phyloP scores from a whole-genome alignment of 2,888 invertebrate species.

The Aphelenchoides bicaudatus region DNA sequence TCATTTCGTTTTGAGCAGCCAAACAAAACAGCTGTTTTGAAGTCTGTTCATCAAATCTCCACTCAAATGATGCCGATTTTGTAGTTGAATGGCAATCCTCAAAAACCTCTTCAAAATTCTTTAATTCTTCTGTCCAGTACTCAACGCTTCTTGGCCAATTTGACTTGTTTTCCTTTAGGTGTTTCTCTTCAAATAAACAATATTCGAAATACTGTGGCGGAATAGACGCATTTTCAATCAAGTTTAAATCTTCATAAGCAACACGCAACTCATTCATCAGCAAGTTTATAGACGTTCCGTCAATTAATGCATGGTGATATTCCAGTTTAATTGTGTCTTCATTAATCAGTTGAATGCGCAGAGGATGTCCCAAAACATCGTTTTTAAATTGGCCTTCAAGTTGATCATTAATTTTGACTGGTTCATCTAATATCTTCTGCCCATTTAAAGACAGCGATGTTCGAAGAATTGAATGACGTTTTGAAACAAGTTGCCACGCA shows the following conservation, averaged over 20 bases:
- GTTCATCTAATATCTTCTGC: neutral
- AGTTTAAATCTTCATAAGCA: neutral
- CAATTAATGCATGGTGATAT: constrained; percentile 37
- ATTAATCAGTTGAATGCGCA: neutral
- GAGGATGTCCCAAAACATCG: neutral
- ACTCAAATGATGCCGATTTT: neutral
- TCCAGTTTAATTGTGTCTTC: neutral
- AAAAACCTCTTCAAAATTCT: neutral
- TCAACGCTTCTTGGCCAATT: neutral
- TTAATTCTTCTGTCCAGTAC: constrained; percentile 1
- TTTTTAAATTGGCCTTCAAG: too few species aligned
- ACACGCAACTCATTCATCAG: constrained; percentile 31
- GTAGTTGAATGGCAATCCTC: neutral
- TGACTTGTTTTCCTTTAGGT: neutral
- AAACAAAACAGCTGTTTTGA: too few species aligned
- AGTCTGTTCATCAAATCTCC: neutral
- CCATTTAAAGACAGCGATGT: neutral
- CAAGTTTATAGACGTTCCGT: constrained; percentile 34
- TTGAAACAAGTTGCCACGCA: neutral
- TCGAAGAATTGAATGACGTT: constrained; percentile 17
- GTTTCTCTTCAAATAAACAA: constrained; percentile 17
- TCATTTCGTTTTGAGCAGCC: neutral
- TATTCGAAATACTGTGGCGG: constrained; percentile 20
- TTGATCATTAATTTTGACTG: neutral
- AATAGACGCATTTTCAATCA: neutral